Evolutionary conservation across 2,888 invertebrate genomes (phyloP), one percentile per base, ranked within the genome.

Genomic region (Masnerella sp.): DNA sequence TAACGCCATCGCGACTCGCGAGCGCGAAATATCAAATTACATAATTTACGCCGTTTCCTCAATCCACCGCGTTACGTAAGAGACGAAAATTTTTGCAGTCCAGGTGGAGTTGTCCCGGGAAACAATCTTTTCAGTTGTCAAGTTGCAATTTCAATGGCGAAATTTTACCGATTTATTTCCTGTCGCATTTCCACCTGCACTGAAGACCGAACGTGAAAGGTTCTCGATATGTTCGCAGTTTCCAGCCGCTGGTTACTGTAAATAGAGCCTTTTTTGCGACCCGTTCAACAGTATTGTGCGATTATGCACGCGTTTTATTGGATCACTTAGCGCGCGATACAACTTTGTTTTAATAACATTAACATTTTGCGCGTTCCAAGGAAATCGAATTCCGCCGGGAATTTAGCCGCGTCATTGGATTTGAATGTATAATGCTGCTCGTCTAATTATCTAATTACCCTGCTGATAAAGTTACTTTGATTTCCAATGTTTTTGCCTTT

Each of bases 321-420:
- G 51, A 51, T 36, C 51, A 51, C 20, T 51, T 51, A 20, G 5
- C 47, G n/a, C 45, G 25, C 28, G 14, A 25, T 47, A 18, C 36
- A 20, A 36, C 36, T 51, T 20, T 36, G 51, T 51, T 51, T 51
- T 36, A 51, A 51, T 22, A 36, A 51, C 51, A 51, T 51, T 51
- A 51, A 51, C 51, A 34, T 51, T 51, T 51, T 51, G 51, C 51
- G 20, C 51, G 14, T 11, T 51, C 17, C 32, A 18, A 17, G 49
- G 18, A 49, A 49, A 49, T 32, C 30, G 18, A 49, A 49, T 11
- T 18, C 22, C 22, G 51, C 14, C 20, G 12, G 12, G 20, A 34
- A 22, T 51, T 51, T 51, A 22, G 51, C n/a, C 51, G 51, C 36
- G 51, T 51, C 51, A 51, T 51, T 36, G 36, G 22, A 51, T 51